Conservation (phyloP, 2,113 vertebrate species). For the Hyla sarda region DNA sequence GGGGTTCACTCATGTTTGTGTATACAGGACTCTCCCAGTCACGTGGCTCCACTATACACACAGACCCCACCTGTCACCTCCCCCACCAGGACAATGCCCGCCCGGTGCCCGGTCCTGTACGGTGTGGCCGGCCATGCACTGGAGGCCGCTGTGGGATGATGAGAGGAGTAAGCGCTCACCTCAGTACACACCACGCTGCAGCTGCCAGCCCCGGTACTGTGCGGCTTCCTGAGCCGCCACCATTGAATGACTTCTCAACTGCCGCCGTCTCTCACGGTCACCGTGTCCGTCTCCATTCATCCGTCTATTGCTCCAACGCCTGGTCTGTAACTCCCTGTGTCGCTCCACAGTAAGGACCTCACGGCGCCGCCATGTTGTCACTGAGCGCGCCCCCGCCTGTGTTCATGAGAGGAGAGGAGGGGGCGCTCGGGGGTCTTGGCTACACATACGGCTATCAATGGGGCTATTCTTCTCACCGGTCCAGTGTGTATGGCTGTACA, state of each 20-base stretch:
- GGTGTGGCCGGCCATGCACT: not conserved
- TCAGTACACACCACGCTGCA: conserved; percentile 18
- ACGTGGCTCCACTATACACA: not conserved
- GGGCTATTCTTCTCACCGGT: not conserved
- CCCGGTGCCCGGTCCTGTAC: not conserved
- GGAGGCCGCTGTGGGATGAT: not conserved
- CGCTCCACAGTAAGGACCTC: conserved; percentile 12
- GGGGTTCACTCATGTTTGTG: not conserved
- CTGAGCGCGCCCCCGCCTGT: conserved; percentile 36
- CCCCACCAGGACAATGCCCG: not conserved
- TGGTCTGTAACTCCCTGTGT: not conserved
- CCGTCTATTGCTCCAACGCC: not conserved
- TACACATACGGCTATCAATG: not conserved
- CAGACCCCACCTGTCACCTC: not conserved
- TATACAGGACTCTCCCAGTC: not conserved
- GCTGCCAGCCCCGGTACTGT: not conserved
- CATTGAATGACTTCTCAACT: not conserved
- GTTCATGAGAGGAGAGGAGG: not conserved
- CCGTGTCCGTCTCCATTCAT: not conserved
- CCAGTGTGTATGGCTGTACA: no score
- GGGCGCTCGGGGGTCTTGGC: conserved; percentile 23
- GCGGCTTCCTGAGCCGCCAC: not conserved
- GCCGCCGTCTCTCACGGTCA: not conserved
- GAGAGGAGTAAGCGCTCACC: conserved; percentile 1
- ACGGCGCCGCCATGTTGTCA: conserved; percentile 50